Evolutionary conservation across 2,113 vertebrate genomes (phyloP).

Genomic region (Cervus canadensis): DNA sequence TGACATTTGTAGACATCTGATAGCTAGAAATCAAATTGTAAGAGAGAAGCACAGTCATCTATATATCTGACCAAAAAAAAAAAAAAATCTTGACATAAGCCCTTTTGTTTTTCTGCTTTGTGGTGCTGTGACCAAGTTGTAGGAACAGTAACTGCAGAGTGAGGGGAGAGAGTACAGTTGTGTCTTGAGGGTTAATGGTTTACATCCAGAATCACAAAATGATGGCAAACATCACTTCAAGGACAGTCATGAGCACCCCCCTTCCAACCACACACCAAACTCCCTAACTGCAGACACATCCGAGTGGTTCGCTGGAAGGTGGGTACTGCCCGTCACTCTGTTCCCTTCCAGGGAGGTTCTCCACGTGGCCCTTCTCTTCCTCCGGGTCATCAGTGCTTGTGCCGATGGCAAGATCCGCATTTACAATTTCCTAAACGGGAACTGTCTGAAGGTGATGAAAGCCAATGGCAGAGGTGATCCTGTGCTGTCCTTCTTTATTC

Average conservation of each 20-base stretch:
- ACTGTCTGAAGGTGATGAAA: conserved; percentile 86
- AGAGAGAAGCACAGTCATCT: background rate
- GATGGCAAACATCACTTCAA: background rate
- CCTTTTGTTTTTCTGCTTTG: background rate
- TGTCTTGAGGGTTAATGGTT: background rate
- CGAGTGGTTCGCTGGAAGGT: background rate
- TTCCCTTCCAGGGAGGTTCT: conserved; percentile 85
- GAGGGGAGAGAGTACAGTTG: background rate
- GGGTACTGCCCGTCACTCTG: background rate
- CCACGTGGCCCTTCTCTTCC: conserved; percentile 85
- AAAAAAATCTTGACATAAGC: background rate
- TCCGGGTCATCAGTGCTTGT: conserved; percentile 91
- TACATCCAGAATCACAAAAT: background rate
- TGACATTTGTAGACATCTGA: background rate
- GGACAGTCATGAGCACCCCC: background rate
- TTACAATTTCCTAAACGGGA: conserved; percentile 88
- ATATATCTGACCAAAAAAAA: background rate
- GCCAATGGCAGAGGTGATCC: conserved; percentile 77
- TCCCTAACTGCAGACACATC: background rate
- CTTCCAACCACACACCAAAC: background rate
- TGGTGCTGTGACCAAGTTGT: background rate
- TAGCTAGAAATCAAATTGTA: background rate
- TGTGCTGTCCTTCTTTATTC: conserved; percentile 80
- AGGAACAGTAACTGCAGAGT: background rate
- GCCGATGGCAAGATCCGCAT: conserved; percentile 90